A percentile compares a stretch with the other conserved stretches of the same genome.
phyloP scores from a whole-genome alignment of 2,888 invertebrate genomes.

The Aromia moschata region DNA sequence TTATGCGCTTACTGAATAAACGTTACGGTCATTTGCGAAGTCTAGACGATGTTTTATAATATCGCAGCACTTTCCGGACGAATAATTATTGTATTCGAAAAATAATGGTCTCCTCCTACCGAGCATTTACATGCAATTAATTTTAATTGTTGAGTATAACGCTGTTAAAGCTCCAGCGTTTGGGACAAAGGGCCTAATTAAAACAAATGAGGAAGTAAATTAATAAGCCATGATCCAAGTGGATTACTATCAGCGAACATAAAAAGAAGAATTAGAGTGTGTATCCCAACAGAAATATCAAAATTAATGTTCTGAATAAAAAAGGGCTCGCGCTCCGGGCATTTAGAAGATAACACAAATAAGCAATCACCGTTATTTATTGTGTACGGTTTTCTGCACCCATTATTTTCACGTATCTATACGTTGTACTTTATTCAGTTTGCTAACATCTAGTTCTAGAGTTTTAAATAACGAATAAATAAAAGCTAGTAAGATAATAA shows the following conservation, averaged over 20 bases:
- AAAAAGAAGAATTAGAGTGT: conserved; percentile 30
- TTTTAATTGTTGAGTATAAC: conserved; percentile 34
- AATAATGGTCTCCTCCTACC: conserved; percentile 27
- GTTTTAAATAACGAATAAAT: too few relatives aligned
- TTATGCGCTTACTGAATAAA: conserved; percentile 1
- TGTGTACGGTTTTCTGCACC: not conserved
- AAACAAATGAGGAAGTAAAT: conserved; percentile 32
- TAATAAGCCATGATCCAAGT: conserved; percentile 25
- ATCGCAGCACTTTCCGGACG: conserved; percentile 5
- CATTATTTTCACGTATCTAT: not conserved
- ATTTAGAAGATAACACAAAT: not conserved
- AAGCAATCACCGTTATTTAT: not conserved
- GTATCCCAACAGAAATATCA: not conserved
- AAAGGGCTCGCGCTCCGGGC: not conserved
- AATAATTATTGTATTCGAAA: conserved; percentile 27
- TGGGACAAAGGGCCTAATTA: conserved; percentile 33
- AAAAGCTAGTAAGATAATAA: too few relatives aligned
- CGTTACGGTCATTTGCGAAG: conserved; percentile 2
- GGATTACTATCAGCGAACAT: conserved; percentile 29
- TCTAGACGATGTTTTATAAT: conserved; percentile 7
- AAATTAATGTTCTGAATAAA: not conserved
- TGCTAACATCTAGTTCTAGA: too few relatives aligned
- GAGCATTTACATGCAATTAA: conserved; percentile 32
- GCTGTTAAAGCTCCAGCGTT: conserved; percentile 28
- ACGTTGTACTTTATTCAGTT: too few relatives aligned